Conservation (phyloP, 2,888 invertebrate genomes). For the Zootermopsis nevadensis region DNA sequence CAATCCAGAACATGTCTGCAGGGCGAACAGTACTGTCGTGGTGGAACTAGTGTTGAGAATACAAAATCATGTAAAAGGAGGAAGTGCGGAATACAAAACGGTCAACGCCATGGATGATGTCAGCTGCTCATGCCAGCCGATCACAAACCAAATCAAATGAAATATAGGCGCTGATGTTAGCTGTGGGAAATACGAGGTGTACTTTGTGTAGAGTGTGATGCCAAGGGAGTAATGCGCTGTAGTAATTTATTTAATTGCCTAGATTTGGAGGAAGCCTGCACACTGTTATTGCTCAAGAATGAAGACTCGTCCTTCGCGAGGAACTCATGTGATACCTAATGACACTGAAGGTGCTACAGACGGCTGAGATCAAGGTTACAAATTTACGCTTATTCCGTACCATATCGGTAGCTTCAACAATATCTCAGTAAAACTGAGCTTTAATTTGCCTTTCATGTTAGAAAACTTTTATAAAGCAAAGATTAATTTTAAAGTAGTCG, state of each 20-base stretch:
- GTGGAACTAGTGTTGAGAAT: conserved; percentile 17
- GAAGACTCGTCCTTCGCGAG: no score
- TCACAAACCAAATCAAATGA: background rate
- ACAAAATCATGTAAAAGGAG: background rate
- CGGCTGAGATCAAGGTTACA: background rate
- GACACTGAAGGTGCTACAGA: no score
- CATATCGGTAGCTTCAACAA: background rate
- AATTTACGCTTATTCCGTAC: background rate
- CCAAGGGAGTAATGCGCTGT: no score
- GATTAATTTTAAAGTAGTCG: background rate
- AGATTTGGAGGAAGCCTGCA: no score
- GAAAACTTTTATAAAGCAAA: background rate
- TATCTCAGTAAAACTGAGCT: background rate
- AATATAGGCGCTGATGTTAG: background rate
- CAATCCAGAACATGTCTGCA: background rate
- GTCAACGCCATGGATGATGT: background rate
- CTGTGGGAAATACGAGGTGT: no score
- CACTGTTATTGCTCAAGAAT: no score
- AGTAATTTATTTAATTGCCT: no score
- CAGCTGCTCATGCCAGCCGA: background rate
- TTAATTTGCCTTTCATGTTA: background rate
- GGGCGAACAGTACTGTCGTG: background rate
- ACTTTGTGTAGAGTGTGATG: no score
- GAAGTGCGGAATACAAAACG: background rate
- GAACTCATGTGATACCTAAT: no score